Evolutionary conservation across 2,797 vertebrate species (phyloP).

Genomic region (Lagorchestes hirsutus): DNA sequence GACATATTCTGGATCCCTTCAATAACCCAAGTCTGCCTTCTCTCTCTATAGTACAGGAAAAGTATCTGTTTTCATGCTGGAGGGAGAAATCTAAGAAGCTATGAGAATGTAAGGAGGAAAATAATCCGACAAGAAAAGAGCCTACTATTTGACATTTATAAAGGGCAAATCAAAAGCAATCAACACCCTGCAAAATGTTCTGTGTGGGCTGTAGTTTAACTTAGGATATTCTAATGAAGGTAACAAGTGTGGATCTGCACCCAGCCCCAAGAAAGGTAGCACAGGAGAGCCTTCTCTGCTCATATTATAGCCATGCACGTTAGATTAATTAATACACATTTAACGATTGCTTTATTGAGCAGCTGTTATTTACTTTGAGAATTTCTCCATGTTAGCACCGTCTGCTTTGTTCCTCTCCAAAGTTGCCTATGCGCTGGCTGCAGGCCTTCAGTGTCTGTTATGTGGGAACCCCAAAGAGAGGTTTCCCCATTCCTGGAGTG

Average conservation of each 20-base stretch:
- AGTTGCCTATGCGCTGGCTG: slow-evolving; percentile 76
- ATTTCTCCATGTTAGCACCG: slow-evolving; percentile 82
- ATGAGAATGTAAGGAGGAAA: slow-evolving; percentile 64
- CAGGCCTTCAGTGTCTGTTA: slow-evolving; percentile 74
- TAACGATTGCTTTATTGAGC: slow-evolving; percentile 84
- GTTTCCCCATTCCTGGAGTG: slow-evolving; percentile 55
- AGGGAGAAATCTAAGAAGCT: slow-evolving; percentile 28
- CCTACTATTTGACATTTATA: slow-evolving; percentile 81
- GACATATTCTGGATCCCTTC: slow-evolving; percentile 33
- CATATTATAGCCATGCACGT: slow-evolving; percentile 83
- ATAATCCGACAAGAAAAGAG: slow-evolving; percentile 72
- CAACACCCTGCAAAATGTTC: slow-evolving; percentile 78
- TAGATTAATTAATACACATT: slow-evolving; percentile 85
- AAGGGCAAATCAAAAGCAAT: slow-evolving; percentile 84
- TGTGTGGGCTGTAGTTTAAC: slow-evolving; percentile 73
- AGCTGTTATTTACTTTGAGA: slow-evolving; percentile 85
- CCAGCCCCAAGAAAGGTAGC: slow-evolving; percentile 82
- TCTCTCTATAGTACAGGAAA: background rate
- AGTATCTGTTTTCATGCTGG: slow-evolving; percentile 34
- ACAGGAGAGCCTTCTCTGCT: slow-evolving; percentile 83
- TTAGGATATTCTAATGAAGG: slow-evolving; percentile 76
- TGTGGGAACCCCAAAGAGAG: slow-evolving; percentile 79
- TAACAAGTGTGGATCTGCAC: slow-evolving; percentile 81
- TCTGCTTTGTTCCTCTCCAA: slow-evolving; percentile 81
- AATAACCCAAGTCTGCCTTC: slow-evolving; percentile 29